These are phyloP conservation scores for Uropsilus gracilis DNA, from an alignment of 2,113 vertebrate genomes.

Conservation along the genomic window DNA sequence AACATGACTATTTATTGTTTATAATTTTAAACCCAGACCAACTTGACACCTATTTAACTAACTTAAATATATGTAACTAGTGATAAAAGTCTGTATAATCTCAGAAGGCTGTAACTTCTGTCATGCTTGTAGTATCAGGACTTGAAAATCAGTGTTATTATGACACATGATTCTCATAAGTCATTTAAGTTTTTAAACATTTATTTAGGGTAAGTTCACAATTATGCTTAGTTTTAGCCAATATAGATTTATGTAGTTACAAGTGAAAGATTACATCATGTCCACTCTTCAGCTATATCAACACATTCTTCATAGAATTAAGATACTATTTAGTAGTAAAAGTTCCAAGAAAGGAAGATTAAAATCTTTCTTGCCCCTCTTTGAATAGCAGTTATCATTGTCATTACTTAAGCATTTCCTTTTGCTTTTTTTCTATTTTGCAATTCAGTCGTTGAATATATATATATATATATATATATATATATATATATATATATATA, in stretches of 20 bases:
- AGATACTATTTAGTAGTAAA: background rate
- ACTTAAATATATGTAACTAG: background rate
- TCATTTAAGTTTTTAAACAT: background rate
- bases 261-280: background rate
- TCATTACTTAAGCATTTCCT: background rate
- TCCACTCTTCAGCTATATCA: background rate
- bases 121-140: background rate
- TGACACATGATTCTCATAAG: background rate
- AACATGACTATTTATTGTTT: background rate
- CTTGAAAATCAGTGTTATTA: slow-evolving; percentile 2
- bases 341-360: background rate
- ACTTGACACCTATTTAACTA: background rate
- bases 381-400: background rate
- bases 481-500: too few relatives aligned
- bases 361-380: background rate
- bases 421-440: background rate
- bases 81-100: background rate
- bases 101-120: background rate
- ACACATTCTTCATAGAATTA: background rate
- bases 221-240: background rate
- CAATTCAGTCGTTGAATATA: background rate
- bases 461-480: too few relatives aligned
- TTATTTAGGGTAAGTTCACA: background rate
- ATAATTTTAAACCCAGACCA: background rate
- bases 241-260: background rate